Base-by-base conservation (phyloP, 2,113 vertebrate genomes). In the Hystrix cristata region DNA sequence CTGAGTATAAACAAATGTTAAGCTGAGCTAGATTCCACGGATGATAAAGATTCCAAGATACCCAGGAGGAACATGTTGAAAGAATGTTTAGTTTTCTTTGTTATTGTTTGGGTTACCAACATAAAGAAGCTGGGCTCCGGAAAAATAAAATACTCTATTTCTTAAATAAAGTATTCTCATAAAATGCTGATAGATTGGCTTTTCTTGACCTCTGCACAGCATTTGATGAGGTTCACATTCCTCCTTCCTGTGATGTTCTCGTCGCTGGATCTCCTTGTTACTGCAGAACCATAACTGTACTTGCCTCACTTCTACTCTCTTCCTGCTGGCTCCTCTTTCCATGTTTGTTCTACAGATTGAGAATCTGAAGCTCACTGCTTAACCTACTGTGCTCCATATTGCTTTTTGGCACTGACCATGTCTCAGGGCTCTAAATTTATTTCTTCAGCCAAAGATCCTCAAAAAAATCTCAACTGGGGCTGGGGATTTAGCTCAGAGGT, bases 21-120 rank as follows among this genome's bases (percentile, higher is more conserved):
- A 98, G 91, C 93, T 97, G 95, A 29, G 90, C 89, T 94, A 96
- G 90, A 98, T 98, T 98, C 97, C 95, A 96, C 88, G 97, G 96
- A 98, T 34, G 91, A 89, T 78, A 72, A 98, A 90, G 96, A 97
- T 97, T 97, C 97, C 97, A 85, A 87, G 60, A 90, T 3, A 86
- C 48, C 94, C 2, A 82, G 93, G 97, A 97, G 96, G 46, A 96
- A 64, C 94, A 67, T 2, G 31, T 81, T 95, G 48, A 95, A 74
- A 72, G 21, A 91, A 86, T 53, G 60, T 59, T 48, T 51, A 29
- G 71, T 95, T 96, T 95, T 85, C 84, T 97, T 94, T 87, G 64
- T 94, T 83, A 94, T 34, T 94, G 78, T 46, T 71, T 95, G 72
- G 87, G n/a, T 96, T 90, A 87, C n/a, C 69, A 94, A 95, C 72